phyloP scores from a whole-genome alignment of 2,888 invertebrate species.

The Coronaproctus castanopsis region DNA sequence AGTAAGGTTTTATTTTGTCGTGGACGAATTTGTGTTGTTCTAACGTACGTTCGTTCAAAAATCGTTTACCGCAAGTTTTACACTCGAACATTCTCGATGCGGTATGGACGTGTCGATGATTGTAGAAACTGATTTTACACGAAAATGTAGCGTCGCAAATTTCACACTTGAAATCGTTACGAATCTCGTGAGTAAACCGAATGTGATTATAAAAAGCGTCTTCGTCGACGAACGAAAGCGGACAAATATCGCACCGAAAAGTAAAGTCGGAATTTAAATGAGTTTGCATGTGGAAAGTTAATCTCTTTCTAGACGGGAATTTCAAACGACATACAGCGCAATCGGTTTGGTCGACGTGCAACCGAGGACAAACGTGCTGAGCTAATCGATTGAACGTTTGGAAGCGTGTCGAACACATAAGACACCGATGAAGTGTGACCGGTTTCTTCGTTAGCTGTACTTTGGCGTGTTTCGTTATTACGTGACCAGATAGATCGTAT shows the following conservation, averaged over 20 bases:
- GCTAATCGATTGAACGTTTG: neutral
- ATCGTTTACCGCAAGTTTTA: slow-evolving; percentile 32
- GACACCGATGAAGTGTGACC: neutral
- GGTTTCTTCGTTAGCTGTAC: neutral
- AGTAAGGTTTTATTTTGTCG: slow-evolving; percentile 33
- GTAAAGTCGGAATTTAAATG: slow-evolving; percentile 17
- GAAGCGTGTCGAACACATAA: neutral
- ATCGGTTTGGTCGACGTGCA: neutral
- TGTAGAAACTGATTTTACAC: slow-evolving; percentile 25
- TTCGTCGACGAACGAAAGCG: slow-evolving; percentile 25
- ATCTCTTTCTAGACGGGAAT: slow-evolving; percentile 32
- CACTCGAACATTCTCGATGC: slow-evolving; percentile 33
- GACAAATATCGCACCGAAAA: slow-evolving; percentile 22
- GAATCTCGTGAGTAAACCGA: slow-evolving; percentile 17
- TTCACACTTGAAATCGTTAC: slow-evolving; percentile 16
- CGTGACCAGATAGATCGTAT: neutral
- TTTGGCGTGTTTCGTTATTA: neutral
- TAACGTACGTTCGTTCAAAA: slow-evolving; percentile 33
- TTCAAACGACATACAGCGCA: slow-evolving; percentile 27
- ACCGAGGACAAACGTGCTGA: neutral
- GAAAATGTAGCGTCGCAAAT: slow-evolving; percentile 17
- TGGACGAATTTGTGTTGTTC: slow-evolving; percentile 35
- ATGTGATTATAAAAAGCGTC: slow-evolving; percentile 33
- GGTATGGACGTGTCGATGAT: slow-evolving; percentile 32
- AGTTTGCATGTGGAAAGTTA: slow-evolving; percentile 34